Percentiles rank a stretch among this genome's conserved stretches.
Evolutionary conservation across 1,140 invertebrate genomes (phyloP).

Genomic region (Chironomus striatipennis): DNA sequence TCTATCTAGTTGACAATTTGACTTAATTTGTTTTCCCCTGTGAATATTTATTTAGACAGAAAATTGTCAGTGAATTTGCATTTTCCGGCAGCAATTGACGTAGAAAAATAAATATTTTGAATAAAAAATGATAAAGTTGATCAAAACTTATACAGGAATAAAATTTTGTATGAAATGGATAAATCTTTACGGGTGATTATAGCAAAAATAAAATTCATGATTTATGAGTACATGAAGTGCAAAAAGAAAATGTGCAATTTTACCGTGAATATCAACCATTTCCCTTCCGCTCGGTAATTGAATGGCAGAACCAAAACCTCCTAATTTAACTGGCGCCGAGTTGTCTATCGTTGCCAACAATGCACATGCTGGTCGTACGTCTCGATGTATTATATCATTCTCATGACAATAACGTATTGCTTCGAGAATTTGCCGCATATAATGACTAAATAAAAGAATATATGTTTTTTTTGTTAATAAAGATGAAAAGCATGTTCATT

Average conservation of each 20-base stretch:
- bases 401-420: constrained; percentile 94
- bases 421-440: constrained; percentile 94
- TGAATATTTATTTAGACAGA: no score
- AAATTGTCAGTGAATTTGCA: no score
- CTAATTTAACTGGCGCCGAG: constrained; percentile 94
- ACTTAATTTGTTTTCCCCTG: no score
- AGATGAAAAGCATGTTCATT: neutral
- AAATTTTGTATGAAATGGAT: neutral
- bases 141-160: neutral
- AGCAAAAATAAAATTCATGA: neutral
- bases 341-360: constrained; percentile 91
- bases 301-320: constrained; percentile 94
- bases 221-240: neutral
- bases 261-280: constrained; percentile 62
- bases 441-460: constrained; percentile 66
- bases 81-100: neutral
- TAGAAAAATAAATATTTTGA: neutral
- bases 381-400: constrained; percentile 93
- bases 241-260: constrained; percentile 28
- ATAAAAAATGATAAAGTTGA: neutral
- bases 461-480: neutral
- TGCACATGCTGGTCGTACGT: constrained; percentile 92
- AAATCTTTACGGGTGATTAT: no score
- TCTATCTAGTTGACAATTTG: no score
- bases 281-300: constrained; percentile 72